phyloP scores from a whole-genome alignment of 2,888 invertebrate species.

The Digitonthophagus gazella region DNA sequence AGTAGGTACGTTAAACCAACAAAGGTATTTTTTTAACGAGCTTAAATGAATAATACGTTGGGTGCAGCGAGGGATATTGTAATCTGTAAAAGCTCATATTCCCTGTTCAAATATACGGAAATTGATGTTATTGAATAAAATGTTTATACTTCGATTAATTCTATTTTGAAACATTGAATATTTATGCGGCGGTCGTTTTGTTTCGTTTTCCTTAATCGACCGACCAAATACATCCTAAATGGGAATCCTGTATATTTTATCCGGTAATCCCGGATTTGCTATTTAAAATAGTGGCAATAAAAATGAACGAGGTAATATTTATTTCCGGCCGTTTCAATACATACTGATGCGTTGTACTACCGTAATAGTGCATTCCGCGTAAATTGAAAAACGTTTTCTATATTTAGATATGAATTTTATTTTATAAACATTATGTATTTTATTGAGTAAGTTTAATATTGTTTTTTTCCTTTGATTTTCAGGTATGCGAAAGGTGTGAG shows the following conservation, averaged over 20 bases:
- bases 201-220: not conserved
- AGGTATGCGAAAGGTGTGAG: conserved; percentile 46
- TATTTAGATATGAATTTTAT: not conserved
- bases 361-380: too few species aligned
- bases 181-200: not conserved
- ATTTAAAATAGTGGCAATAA: not conserved
- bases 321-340: not conserved
- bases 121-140: too few species aligned
- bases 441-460: conserved; percentile 10
- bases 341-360: not conserved
- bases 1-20: too few species aligned
- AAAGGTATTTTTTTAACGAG: too few species aligned
- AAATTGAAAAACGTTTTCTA: not conserved
- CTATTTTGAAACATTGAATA: not conserved
- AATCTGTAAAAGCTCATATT: too few species aligned
- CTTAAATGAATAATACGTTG: too few species aligned
- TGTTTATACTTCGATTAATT: not conserved
- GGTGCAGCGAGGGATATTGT: too few species aligned
- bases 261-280: not conserved
- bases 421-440: too few species aligned
- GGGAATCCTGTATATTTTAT: not conserved
- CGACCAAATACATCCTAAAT: not conserved
- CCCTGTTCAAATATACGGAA: too few species aligned
- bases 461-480: conserved; percentile 23
- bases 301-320: not conserved